phyloP scores from a whole-genome alignment of 2,797 vertebrate species.

The Coendou prehensilis region DNA sequence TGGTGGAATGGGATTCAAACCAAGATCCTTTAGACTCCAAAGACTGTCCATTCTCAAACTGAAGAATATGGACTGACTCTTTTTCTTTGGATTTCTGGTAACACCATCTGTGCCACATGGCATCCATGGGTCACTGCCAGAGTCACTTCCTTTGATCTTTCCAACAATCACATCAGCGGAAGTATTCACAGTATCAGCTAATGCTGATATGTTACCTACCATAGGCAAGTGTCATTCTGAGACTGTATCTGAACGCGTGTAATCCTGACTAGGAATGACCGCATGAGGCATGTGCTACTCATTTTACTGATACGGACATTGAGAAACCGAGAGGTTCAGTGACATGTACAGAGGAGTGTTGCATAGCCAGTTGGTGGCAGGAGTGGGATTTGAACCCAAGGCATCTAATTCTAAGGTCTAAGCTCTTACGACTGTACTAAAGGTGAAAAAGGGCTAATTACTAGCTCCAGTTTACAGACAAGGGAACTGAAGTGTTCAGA shows the following conservation, averaged over 20 bases:
- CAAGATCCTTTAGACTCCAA: background rate
- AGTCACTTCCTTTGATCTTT: background rate
- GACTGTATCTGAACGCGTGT: background rate
- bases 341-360: background rate
- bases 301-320: background rate
- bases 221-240: background rate
- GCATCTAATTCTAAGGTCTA: background rate
- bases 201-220: background rate
- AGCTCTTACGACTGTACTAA: background rate
- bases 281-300: background rate
- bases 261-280: background rate
- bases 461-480: background rate
- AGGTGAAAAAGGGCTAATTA: background rate
- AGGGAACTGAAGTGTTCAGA: background rate
- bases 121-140: background rate
- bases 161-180: background rate
- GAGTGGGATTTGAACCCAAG: background rate
- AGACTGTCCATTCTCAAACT: background rate
- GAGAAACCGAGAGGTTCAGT: background rate
- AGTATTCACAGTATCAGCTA: background rate
- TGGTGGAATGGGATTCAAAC: background rate
- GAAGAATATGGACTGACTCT: background rate
- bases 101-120: background rate
- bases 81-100: conserved; percentile 27
- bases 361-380: background rate